phyloP scores from a whole-genome alignment of 2,888 invertebrate genomes.

The Bruchidius siliquastri region DNA sequence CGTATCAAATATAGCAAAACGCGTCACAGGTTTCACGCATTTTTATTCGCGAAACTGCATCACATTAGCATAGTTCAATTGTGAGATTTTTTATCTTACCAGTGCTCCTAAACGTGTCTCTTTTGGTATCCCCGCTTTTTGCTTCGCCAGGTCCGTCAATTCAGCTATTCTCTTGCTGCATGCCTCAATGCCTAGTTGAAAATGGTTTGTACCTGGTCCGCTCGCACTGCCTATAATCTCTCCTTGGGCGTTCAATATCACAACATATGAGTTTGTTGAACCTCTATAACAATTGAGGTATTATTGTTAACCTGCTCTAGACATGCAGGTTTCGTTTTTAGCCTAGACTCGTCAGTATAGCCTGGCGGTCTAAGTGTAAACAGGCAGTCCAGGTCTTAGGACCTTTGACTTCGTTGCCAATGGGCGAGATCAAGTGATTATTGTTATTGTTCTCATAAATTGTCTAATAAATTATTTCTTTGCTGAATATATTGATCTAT shows the following conservation, averaged over 20 bases:
- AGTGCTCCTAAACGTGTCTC: slow-evolving; percentile 60
- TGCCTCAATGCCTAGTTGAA: slow-evolving; percentile 78
- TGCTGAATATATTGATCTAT: no score
- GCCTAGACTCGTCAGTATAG: no score
- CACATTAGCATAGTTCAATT: background rate
- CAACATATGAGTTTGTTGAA: slow-evolving; percentile 75
- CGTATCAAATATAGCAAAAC: background rate
- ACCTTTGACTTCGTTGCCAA: no score
- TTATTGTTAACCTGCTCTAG: no score
- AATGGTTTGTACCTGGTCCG: slow-evolving; percentile 77
- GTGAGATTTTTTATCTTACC: slow-evolving; percentile 49
- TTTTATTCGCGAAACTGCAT: no score
- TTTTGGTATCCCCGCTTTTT: slow-evolving; percentile 56
- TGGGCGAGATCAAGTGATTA: no score
- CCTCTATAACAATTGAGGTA: slow-evolving; percentile 59
- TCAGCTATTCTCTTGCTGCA: slow-evolving; percentile 68
- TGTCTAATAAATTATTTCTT: no score
- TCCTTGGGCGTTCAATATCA: slow-evolving; percentile 71
- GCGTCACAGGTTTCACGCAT: no score
- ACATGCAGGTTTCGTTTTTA: no score
- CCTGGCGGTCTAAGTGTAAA: no score
- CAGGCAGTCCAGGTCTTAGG: no score
- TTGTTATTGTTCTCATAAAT: no score
- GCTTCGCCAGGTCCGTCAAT: slow-evolving; percentile 67
- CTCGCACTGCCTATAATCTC: slow-evolving; percentile 57